Evolutionary conservation across 1,140 invertebrate species (phyloP).

Genomic region (Heliconius hermathena): DNA sequence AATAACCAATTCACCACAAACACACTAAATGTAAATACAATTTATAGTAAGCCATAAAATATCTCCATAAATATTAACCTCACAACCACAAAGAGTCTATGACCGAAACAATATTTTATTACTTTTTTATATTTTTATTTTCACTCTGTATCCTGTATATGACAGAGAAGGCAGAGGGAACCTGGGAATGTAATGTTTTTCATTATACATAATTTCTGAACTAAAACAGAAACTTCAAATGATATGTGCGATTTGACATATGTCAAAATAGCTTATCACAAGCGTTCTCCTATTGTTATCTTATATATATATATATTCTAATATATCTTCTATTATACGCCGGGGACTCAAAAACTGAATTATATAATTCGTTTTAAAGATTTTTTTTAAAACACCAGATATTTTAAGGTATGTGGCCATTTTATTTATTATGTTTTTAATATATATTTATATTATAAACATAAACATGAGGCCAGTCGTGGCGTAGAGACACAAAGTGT

Average conservation of each 20-base stretch:
- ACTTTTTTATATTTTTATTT: background rate
- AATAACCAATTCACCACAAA: too few relatives aligned
- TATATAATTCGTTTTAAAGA: background rate
- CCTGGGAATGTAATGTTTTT: too few relatives aligned
- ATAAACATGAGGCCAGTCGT: too few relatives aligned
- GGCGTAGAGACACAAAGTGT: too few relatives aligned
- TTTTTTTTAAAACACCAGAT: background rate
- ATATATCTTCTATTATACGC: background rate
- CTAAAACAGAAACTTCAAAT: background rate
- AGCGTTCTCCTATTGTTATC: background rate
- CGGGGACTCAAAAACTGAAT: background rate
- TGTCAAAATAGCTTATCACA: conserved; percentile 3
- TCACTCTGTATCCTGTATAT: too few relatives aligned
- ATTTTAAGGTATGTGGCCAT: background rate
- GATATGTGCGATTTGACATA: background rate
- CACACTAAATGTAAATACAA: too few relatives aligned
- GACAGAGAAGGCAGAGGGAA: too few relatives aligned
- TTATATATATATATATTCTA: background rate
- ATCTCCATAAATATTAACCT: too few relatives aligned
- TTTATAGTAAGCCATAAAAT: too few relatives aligned
- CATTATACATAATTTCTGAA: background rate
- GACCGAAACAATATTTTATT: too few relatives aligned
- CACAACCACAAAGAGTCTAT: too few relatives aligned
- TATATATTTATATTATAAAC: background rate
- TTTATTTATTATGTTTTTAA: background rate